Evolutionary conservation across 2,113 vertebrate species (phyloP), one percentile per base, ranked within the genome.

Genomic region (Ahaetulla prasina): DNA sequence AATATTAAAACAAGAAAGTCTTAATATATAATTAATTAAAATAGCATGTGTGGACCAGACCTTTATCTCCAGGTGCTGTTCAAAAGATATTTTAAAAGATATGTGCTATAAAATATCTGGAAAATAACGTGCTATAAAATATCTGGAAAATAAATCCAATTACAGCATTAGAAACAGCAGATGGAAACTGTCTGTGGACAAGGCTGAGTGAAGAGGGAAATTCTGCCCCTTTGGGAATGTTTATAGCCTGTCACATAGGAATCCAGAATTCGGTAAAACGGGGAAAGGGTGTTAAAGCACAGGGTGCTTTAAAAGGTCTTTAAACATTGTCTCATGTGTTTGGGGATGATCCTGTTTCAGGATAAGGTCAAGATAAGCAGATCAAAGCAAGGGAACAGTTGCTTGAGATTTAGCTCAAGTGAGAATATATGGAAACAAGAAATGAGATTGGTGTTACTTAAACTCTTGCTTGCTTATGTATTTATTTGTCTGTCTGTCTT

Each of bases 81-180:
- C 86, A 91, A 63, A 63, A 55, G 45, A 22, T 12, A 12, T 22
- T 53, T 91, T 63, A 87, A 91, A 91, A 54, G 45, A 23, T 87
- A 63, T 60, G 84, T 57, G 47, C 39, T 54, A 54, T 55, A 47
- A 47, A 43, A 91, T 35, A 91, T 92, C 49, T 45, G 86, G 53
- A 63, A 91, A 87, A 63, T 52, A 88, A 88, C 8, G 27, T 57
- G 47, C 39, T 54, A 54, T 55, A 47, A 47, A 43, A 91, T 35
- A 91, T 92, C 49, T 45, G 86, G 53, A 63, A 91, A 87, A 63
- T 52, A 87, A 91, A 87, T 35, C 91, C 60, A n/a, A 50, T 86
- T 54, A 45, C 84, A 49, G 63, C 16, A 43, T 92, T 54, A 74
- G 50, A 39, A 80, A 53, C 12, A 80, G 87, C 91, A 89, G 74